Conservation (phyloP, 1,140 invertebrate species). For the Leptoteleia sp. region DNA sequence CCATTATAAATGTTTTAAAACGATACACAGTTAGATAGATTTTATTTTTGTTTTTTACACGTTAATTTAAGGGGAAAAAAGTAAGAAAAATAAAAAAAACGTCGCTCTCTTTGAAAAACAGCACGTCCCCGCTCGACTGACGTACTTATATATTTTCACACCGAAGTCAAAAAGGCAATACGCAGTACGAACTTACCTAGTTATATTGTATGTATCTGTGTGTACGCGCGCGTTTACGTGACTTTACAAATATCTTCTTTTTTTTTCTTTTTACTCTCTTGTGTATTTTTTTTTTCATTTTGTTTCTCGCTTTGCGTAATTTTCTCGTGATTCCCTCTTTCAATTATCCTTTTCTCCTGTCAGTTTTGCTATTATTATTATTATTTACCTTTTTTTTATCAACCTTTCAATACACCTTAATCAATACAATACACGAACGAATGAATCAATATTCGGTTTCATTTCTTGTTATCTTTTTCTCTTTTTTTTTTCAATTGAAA, state of each 20-base stretch:
- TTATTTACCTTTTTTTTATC: slow-evolving; percentile 5
- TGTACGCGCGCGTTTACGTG: slow-evolving; percentile 74
- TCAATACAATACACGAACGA: slow-evolving; percentile 18
- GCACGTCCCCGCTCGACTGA: slow-evolving; percentile 72
- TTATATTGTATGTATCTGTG: slow-evolving; percentile 75
- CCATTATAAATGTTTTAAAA: too few species aligned
- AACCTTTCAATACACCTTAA: slow-evolving; percentile 43
- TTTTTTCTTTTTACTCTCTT: slow-evolving; percentile 48
- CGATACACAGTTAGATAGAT: too few species aligned
- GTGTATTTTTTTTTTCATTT: slow-evolving; percentile 17
- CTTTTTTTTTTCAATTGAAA: slow-evolving; percentile 35
- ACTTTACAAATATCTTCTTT: slow-evolving; percentile 72
- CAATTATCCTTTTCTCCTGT: slow-evolving; percentile 49
- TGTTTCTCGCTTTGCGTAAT: slow-evolving; percentile 62
- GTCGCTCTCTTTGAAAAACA: slow-evolving; percentile 30
- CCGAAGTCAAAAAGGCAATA: slow-evolving; percentile 82
- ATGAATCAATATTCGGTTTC: slow-evolving; percentile 13
- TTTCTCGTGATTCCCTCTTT: slow-evolving; percentile 45
- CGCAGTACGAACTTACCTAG: slow-evolving; percentile 81
- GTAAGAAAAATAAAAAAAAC: background rate
- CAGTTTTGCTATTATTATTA: slow-evolving; percentile 14
- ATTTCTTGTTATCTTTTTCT: too few species aligned
- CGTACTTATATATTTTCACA: slow-evolving; percentile 80
- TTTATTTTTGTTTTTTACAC: too few species aligned
- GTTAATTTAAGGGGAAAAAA: background rate